These are phyloP conservation scores for Leptatherina wallacei DNA, from an alignment of 2,797 vertebrate species.

Conservation along the genomic window DNA sequence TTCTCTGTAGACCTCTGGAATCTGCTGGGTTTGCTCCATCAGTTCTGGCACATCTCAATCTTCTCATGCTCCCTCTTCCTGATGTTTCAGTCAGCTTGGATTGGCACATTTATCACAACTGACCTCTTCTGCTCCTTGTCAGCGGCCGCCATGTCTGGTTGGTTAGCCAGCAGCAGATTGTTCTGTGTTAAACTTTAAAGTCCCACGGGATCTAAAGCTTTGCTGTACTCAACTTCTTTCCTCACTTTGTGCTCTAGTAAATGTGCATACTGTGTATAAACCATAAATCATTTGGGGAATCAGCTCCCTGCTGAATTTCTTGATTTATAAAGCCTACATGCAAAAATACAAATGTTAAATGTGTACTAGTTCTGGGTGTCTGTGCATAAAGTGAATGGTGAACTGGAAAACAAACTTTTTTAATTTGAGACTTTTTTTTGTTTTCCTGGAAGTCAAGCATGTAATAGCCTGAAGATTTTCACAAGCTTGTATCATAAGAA, in stretches of 20 bases:
- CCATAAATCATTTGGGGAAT: not conserved
- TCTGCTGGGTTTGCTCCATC: not conserved
- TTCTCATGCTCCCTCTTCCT: not conserved
- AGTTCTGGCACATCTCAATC: not conserved
- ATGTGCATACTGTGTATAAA: not conserved
- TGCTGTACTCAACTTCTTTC: not conserved
- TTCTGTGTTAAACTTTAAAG: not conserved
- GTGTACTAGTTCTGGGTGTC: not conserved
- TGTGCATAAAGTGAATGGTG: not conserved
- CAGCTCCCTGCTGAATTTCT: not conserved
- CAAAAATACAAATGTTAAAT: not conserved
- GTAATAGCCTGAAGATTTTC: not conserved
- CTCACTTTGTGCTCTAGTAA: not conserved
- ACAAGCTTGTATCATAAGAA: not conserved
- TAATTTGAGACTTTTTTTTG: not conserved
- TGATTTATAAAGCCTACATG: not conserved
- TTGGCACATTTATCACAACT: conserved; percentile 1
- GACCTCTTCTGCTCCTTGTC: conserved; percentile 13
- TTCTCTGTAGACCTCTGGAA: not conserved
- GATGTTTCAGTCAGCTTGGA: conserved; percentile 3
- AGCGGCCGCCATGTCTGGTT: conserved; percentile 2
- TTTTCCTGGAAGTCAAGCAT: not conserved
- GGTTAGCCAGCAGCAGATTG: conserved; percentile 2
- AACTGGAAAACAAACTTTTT: not conserved
- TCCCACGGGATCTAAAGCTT: not conserved